Evolutionary conservation across 2,888 invertebrate genomes (phyloP).

Genomic region (Cosmia pyralina): DNA sequence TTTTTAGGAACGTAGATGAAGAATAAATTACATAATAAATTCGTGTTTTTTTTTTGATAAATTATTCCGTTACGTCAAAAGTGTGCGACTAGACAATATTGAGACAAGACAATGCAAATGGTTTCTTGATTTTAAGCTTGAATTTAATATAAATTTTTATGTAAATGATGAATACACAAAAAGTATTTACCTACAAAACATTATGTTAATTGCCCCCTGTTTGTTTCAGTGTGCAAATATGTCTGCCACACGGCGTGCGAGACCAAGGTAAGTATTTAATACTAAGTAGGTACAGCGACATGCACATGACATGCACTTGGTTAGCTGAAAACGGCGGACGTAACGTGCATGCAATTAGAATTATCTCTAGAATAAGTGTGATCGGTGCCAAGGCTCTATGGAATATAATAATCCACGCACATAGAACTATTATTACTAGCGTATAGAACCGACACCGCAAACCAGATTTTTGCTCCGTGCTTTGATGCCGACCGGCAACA

Average conservation of each 20-base stretch:
- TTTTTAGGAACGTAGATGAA: constrained; percentile 9
- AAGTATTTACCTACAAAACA: constrained; percentile 23
- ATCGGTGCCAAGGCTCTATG: constrained; percentile 55
- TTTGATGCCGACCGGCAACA: no score
- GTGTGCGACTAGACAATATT: constrained; percentile 5
- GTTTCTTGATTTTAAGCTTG: constrained; percentile 23
- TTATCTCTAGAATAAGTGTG: constrained; percentile 57
- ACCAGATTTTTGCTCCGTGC: no score
- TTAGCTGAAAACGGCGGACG: constrained; percentile 45
- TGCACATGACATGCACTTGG: constrained; percentile 21
- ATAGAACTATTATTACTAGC: no score
- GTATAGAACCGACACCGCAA: no score
- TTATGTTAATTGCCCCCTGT: constrained; percentile 64
- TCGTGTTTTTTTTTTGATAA: neutral
- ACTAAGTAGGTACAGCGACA: constrained; percentile 17
- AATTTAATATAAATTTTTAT: constrained; percentile 16
- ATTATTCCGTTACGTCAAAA: constrained; percentile 7
- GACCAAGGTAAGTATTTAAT: constrained; percentile 90
- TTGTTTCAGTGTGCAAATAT: constrained; percentile 95
- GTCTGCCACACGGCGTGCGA: constrained; percentile 94
- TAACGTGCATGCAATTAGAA: constrained; percentile 64
- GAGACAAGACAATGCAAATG: constrained; percentile 14
- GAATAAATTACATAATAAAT: constrained; percentile 6
- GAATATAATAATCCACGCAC: constrained; percentile 41
- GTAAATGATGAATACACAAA: constrained; percentile 4